Percentiles rank a stretch among this genome's conserved stretches.
Evolutionary conservation across 2,113 vertebrate species (phyloP).

Genomic region (Passer domesticus): DNA sequence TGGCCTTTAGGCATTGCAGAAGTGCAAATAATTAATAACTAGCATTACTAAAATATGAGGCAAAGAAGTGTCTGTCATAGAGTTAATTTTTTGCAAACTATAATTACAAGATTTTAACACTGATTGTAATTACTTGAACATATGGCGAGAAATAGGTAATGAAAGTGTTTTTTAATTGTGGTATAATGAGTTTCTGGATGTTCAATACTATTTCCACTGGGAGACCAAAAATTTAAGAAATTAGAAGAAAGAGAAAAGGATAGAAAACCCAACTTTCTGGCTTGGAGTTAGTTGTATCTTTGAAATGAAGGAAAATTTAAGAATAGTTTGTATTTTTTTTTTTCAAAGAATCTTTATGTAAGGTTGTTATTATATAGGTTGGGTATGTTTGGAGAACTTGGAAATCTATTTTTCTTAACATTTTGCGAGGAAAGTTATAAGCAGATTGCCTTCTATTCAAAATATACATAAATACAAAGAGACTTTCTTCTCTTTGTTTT

Average conservation of each 20-base stretch:
- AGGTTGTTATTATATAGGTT: not conserved
- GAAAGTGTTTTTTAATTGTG: not conserved
- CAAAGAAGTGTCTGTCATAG: not conserved
- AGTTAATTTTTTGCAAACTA: slow-evolving; percentile 24
- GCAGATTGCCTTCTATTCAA: not conserved
- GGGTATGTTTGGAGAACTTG: not conserved
- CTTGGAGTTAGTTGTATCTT: not conserved
- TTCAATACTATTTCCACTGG: not conserved
- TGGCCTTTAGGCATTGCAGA: not conserved
- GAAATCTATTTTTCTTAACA: not conserved
- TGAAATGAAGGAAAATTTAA: not conserved
- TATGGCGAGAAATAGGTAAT: slow-evolving; percentile 14
- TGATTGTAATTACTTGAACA: slow-evolving; percentile 36
- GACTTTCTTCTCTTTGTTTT: not conserved
- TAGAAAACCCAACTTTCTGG: not conserved
- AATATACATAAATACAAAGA: too few relatives aligned
- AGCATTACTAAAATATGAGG: slow-evolving; percentile 19
- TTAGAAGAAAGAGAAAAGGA: not conserved
- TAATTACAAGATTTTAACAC: slow-evolving; percentile 26
- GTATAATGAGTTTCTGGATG: slow-evolving; percentile 10
- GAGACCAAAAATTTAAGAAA: not conserved
- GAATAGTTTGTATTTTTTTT: not conserved
- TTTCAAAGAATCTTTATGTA: not conserved
- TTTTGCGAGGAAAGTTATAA: not conserved
- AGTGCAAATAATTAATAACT: slow-evolving; percentile 12